Evolutionary conservation across 2,113 vertebrate species (phyloP).

Genomic region (Rhabdornis inornatus): DNA sequence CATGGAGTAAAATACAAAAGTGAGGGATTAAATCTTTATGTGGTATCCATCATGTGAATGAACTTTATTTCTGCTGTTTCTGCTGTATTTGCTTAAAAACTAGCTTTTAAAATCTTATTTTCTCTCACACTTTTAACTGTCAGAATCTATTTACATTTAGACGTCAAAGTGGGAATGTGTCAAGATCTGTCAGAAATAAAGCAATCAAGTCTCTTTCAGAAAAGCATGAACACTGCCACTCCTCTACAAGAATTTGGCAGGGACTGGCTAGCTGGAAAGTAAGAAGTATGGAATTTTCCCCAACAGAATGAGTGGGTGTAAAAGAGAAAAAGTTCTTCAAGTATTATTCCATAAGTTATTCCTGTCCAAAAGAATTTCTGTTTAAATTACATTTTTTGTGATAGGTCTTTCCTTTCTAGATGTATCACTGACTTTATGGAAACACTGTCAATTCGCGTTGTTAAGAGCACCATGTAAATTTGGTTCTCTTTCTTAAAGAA

Average conservation of each 20-base stretch:
- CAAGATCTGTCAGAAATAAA: not conserved
- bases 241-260: not conserved
- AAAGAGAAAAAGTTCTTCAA: not conserved
- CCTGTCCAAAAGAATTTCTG: not conserved
- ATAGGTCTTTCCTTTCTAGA: not conserved
- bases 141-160: not conserved
- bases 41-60: not conserved
- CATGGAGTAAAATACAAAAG: not conserved
- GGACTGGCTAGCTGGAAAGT: not conserved
- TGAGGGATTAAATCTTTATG: not conserved
- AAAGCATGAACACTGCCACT: not conserved
- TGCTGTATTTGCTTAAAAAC: not conserved
- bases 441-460: not conserved
- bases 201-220: not conserved
- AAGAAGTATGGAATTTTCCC: not conserved
- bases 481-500: not conserved
- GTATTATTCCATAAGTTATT: not conserved
- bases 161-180: not conserved
- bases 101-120: not conserved
- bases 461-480: not conserved
- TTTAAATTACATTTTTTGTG: not conserved
- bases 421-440: not conserved
- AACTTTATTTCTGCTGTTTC: not conserved
- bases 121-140: not conserved
- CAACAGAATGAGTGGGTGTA: not conserved